Evolutionary conservation across 2,888 invertebrate species (phyloP), one percentile per base, ranked within the genome.

Genomic region (Drosophila prostipennis): DNA sequence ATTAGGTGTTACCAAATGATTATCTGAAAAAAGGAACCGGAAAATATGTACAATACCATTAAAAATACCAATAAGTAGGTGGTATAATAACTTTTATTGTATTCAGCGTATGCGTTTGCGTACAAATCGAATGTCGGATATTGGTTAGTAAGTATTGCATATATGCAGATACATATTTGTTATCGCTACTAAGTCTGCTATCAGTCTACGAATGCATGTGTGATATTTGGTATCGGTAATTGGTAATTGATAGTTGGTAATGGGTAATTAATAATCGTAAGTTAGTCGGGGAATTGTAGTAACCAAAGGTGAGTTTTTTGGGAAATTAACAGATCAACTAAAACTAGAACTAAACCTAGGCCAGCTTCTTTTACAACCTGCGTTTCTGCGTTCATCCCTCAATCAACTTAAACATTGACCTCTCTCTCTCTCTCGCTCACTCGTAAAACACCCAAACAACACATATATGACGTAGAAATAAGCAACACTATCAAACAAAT

Each of bases 151-250:
- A 32, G 42, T 69, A 52, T 40, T 52, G 46, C 57, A 53, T 64
- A 72, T 61, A 19, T 54, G 53, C 54, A 63, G 63, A 61, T 54
- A 51, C 54, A 13, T 70, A 42, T 29, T 55, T 49, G 29, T 37
- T 61, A 72, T 58, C 40, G 61, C 64, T 60, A 86, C 84, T 90
- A 89, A 79, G 74, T 64, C 89, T 88, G 74, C 91, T 87, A 78
- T 90, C 90, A 90, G 91, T 90, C 90, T 90, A 91, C 91, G 74
- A 76, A 86, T 87, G 83, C 89, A 73, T 71, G 53, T 76, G 43
- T 68, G 63, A 67, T 53, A 52, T 54, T 68, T 59, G 45, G 42
- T 58, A 61, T 57, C 39, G 45, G 36, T 37, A 4, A 40, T 43
- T 54, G 45, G 32, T 59, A 54, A 52, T 51, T 42, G 42, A 26